Evolutionary conservation across 2,113 vertebrate species (phyloP), one percentile per base, ranked within the genome.

Genomic region (Corythornis vintsioides): DNA sequence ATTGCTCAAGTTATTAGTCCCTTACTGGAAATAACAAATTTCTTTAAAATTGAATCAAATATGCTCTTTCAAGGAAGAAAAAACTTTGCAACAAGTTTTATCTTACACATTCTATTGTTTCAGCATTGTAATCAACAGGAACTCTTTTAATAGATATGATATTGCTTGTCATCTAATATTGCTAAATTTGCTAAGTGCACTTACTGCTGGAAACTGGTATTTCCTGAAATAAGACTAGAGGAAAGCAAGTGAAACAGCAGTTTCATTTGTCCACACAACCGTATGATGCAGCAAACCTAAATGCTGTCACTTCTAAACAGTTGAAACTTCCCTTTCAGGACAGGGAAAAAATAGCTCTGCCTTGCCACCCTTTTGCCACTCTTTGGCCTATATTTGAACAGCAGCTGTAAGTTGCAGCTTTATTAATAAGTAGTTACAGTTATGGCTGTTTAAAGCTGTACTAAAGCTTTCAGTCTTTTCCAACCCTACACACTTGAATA

Each of bases 301-400:
- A 29, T 84, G 53, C 53, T 82, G 63, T 86, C 61, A 53, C 35
- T 94, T 91, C 59, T 45, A 91, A 72, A 87, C 63, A 70, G 50
- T 79, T 93, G 55, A 83, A 89, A 87, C 74, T 91, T 95, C 78
- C n/a, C 82, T 87, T 89, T 92, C 35, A 76, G 40, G 63, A 69
- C 29, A 50, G 57, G 33, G 89, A 89, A 4, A 67, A 75, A 75
- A 4, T 29, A 60, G 18, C 47, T 92, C 25, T 83, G 16, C 69
- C 13, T 74, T 93, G 59, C 38, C 45, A 95, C 50, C 5, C 25
- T 53, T 76, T 66, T 75, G 28, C 31, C 4, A 7, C 42, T 69
- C 73, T 60, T 64, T 18, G 14, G n/a, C 42, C 40, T 2, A 1
- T 66, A 35, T 67, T 81, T 0, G 0, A 92, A 55, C 50, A 73